phyloP scores from a whole-genome alignment of 2,113 vertebrate genomes.

The Rhea americana region DNA sequence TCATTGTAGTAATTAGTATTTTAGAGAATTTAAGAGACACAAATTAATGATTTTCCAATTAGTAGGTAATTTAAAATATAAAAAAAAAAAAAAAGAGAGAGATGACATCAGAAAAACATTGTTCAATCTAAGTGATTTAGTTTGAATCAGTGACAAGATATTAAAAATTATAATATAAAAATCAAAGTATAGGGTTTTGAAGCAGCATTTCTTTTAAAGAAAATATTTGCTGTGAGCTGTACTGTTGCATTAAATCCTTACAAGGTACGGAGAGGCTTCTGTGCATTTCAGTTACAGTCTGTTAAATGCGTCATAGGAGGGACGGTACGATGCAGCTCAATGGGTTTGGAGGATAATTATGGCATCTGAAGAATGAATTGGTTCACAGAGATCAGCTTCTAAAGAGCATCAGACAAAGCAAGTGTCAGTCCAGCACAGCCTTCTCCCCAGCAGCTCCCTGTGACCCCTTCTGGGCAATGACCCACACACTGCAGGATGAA shows the following conservation, averaged over 20 bases:
- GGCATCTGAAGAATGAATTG: accelerated
- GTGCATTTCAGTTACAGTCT: neutral
- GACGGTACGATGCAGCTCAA: neutral
- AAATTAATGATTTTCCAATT: neutral
- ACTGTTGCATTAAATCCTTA: neutral
- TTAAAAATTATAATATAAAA: accelerated
- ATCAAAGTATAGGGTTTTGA: neutral
- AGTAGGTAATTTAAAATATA: neutral
- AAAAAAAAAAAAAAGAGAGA: neutral
- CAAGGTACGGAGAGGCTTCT: neutral
- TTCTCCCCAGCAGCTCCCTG: neutral
- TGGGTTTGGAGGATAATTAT: neutral
- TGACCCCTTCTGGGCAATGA: neutral
- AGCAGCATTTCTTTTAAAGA: neutral
- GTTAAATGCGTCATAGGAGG: neutral
- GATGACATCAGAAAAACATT: neutral
- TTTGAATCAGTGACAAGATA: neutral
- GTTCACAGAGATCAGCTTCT: neutral
- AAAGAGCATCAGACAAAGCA: accelerated
- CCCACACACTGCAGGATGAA: neutral
- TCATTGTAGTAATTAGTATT: neutral
- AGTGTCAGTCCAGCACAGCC: accelerated
- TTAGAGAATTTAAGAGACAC: neutral
- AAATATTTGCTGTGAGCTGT: accelerated
- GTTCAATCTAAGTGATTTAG: neutral